Conservation (phyloP, 2,113 vertebrate species). For the Psammodynastes pulverulentus region DNA sequence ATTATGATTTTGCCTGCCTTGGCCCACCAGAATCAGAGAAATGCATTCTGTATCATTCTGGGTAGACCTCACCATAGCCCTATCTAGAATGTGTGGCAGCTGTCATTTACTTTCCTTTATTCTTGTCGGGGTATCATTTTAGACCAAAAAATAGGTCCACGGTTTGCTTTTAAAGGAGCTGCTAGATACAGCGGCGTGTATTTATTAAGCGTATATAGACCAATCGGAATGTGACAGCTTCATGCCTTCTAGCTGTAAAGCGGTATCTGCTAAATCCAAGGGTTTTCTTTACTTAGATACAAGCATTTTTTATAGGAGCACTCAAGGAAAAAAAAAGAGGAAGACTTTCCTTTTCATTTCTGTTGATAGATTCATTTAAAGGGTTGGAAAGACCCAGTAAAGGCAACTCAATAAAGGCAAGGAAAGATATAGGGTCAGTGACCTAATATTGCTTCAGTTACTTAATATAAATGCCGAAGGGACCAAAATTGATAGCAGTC, state of each 20-base stretch:
- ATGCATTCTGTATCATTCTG: background rate
- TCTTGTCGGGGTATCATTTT: background rate
- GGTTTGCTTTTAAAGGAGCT: background rate
- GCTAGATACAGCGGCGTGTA: background rate
- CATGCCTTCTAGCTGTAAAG: background rate
- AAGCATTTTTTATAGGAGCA: background rate
- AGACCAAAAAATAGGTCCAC: background rate
- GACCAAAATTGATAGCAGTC: slow-evolving; percentile 17
- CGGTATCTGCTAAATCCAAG: background rate
- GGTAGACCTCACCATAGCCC: background rate
- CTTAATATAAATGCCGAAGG: slow-evolving; percentile 18
- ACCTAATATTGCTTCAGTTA: slow-evolving; percentile 14
- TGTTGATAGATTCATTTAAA: slow-evolving; percentile 11
- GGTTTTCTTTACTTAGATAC: background rate
- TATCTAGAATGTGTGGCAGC: background rate
- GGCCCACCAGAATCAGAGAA: background rate
- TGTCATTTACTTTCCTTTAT: background rate
- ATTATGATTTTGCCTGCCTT: background rate
- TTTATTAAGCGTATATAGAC: background rate
- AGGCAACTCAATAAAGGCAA: slow-evolving; percentile 29
- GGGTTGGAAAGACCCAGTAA: background rate
- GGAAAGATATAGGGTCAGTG: background rate
- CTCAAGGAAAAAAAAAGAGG: background rate
- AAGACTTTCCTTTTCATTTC: slow-evolving; percentile 10
- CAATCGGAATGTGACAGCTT: background rate